These are phyloP conservation scores for Neolamprologus sp. DNA, from an alignment of 2,113 vertebrate genomes.

Conservation along the genomic window DNA sequence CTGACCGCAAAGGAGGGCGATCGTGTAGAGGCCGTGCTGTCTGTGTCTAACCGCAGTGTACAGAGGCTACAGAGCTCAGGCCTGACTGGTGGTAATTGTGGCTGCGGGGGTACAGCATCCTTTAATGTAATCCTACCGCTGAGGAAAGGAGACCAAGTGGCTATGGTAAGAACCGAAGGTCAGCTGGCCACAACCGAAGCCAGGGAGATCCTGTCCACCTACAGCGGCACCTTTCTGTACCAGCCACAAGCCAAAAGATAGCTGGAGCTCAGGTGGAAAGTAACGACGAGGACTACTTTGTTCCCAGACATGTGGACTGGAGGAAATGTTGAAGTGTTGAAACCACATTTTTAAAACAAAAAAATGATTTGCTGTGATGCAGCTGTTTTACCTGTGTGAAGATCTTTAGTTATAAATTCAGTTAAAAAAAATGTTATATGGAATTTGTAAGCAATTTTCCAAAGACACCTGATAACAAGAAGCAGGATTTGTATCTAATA, in stretches of 20 bases:
- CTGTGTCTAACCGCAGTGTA: slow-evolving; percentile 82
- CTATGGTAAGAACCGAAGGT: slow-evolving; percentile 81
- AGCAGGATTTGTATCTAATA: slow-evolving; percentile 52
- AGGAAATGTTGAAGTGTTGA: neutral
- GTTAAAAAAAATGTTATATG: neutral
- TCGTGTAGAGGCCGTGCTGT: slow-evolving; percentile 81
- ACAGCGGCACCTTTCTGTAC: slow-evolving; percentile 87
- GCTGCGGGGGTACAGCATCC: slow-evolving; percentile 80
- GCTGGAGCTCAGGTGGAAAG: slow-evolving; percentile 17
- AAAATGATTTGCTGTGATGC: neutral
- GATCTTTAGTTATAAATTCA: slow-evolving; percentile 9
- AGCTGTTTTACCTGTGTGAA: neutral
- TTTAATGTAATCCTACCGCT: slow-evolving; percentile 89
- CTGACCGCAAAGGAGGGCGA: slow-evolving; percentile 79
- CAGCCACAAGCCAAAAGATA: slow-evolving; percentile 80
- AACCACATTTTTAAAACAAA: neutral
- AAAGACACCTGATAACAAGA: neutral
- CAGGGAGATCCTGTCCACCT: slow-evolving; percentile 89
- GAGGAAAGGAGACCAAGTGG: slow-evolving; percentile 82
- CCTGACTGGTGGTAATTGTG: slow-evolving; percentile 47
- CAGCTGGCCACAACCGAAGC: slow-evolving; percentile 82
- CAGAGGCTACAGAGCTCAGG: slow-evolving; percentile 79
- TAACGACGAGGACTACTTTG: neutral
- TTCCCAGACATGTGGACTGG: slow-evolving; percentile 14
- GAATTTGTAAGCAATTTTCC: neutral